These are phyloP conservation scores for Ceuthmochares aereus DNA, from an alignment of 2,113 vertebrate genomes.

Conservation along the genomic window DNA sequence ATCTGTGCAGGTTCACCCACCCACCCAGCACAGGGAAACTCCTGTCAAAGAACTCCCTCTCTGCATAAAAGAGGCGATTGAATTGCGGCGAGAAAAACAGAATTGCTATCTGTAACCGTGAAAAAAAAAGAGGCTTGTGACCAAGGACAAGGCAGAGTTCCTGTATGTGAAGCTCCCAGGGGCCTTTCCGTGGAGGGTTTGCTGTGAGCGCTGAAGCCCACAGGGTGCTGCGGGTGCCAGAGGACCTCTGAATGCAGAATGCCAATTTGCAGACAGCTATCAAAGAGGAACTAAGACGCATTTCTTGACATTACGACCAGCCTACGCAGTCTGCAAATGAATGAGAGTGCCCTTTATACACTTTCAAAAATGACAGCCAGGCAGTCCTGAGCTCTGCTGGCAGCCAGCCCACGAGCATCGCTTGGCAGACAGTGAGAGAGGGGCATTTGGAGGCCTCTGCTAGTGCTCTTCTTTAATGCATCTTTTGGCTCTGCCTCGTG, in stretches of 20 bases:
- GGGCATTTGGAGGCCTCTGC: neutral
- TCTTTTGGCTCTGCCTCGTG: neutral
- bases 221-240: neutral
- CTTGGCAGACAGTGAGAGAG: neutral
- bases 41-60: neutral
- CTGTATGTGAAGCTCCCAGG: neutral
- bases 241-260: neutral
- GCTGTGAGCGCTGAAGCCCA: neutral
- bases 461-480: neutral
- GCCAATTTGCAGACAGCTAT: neutral
- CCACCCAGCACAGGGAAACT: neutral
- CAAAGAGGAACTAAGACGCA: constrained; percentile 23
- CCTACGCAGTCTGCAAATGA: constrained; percentile 56
- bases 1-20: neutral
- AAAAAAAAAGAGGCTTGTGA: neutral
- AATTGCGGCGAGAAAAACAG: neutral
- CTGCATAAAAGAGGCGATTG: neutral
- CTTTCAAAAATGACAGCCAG: neutral
- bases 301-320: constrained; percentile 42
- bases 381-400: constrained; percentile 42
- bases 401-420: neutral
- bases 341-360: constrained; percentile 29
- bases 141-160: neutral
- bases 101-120: neutral
- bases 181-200: neutral